Percentiles rank a stretch among this genome's conserved stretches.
Conservation (phyloP, 1,140 invertebrate species). For the Mycetomoellerius zeteki region DNA sequence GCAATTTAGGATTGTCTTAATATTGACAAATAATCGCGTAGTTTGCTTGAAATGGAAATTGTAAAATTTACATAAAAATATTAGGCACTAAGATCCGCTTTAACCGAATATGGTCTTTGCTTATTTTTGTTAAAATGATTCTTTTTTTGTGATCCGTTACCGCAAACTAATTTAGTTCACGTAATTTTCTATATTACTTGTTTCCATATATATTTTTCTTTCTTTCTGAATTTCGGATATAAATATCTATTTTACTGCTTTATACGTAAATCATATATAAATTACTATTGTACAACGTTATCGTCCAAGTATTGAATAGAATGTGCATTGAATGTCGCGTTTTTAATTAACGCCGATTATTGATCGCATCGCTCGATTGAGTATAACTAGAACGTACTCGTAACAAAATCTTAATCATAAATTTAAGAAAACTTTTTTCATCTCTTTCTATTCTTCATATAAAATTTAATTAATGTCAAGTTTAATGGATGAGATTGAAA, state of each 20-base stretch:
- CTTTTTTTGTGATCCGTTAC: neutral
- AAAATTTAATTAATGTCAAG: constrained; percentile 1
- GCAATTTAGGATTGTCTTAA: no score
- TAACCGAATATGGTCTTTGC: no score
- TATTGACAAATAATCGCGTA: no score
- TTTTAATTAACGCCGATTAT: constrained; percentile 38
- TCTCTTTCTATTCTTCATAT: neutral
- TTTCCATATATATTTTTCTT: neutral
- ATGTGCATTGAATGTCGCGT: neutral
- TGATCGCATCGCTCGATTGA: constrained; percentile 53
- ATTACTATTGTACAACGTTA: neutral
- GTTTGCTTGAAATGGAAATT: no score
- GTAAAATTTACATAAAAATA: no score
- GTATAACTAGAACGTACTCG: neutral
- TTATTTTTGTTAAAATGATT: neutral
- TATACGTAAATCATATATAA: neutral
- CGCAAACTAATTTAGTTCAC: neutral
- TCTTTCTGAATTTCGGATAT: neutral
- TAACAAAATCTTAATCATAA: neutral
- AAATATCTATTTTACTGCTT: neutral
- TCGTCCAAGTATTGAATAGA: neutral
- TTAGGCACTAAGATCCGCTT: no score
- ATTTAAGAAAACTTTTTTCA: constrained; percentile 15
- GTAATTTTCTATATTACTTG: neutral
- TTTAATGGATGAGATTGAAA: neutral